Base-by-base conservation (phyloP, 1,140 invertebrate genomes). In the Schmidtea mediterranea region DNA sequence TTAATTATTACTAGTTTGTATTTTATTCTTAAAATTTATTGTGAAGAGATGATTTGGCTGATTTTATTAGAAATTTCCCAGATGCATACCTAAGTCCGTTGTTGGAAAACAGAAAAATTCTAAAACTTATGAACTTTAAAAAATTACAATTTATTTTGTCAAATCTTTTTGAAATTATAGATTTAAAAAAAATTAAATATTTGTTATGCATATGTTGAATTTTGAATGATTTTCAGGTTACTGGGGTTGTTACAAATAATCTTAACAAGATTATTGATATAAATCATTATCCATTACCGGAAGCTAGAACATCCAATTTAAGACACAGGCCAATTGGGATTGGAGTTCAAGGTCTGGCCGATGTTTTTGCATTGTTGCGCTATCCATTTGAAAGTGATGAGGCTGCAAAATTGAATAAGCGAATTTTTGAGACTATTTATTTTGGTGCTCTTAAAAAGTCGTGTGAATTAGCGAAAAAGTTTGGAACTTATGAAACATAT, bases 371-470 rank as follows among this genome's bases (percentile, higher is more conserved):
- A 49, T 63, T 94, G 19, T 82, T 97, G 83, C 71, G 82, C 41
- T 77, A 75, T 66, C 82, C 90, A 36, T 97, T 90, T 63, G 72
- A 72, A 38, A 70, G 69, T 59, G 70, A 76, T 45, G 74, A 84
- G 60, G 86, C 90, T 0, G 70, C 75, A 51, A 68, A 78, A 53
- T 64, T 98, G 1, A 98, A 98, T 66, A 78, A 78, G 54, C 76
- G 92, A 61, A 92, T 98, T 51, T 97, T 97, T 68, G 90, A 98
- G 69, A 95, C 87, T 0, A 76, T 98, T 49, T 98, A 98, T 64
- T 94, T 80, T 66, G 82, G 77, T n/a, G 82, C 90, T 1, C 64
- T 97, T 52, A 86, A 95, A 66, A 79, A 84, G 0, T 92, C 83
- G 61, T 92, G 83, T 69, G 87, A 97, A 68, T 66, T 95, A 43